Conservation (phyloP, 1,140 invertebrate genomes). For the Pissodes strobi region DNA sequence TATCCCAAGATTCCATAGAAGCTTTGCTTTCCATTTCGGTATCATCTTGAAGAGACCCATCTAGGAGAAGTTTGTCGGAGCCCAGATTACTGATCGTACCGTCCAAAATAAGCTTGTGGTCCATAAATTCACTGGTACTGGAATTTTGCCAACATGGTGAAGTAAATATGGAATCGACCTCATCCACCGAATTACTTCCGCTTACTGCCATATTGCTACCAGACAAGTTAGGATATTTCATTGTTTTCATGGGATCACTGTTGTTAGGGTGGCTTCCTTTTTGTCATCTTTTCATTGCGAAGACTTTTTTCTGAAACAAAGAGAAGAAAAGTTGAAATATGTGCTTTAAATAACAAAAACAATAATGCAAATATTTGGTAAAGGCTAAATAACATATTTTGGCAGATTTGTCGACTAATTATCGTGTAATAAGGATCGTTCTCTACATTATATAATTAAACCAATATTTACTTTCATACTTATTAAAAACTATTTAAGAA, state of each 20-base stretch:
- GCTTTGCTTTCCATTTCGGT: slow-evolving; percentile 58
- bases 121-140: slow-evolving; percentile 49
- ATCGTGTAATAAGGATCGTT: too few species aligned
- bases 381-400: too few species aligned
- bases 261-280: slow-evolving; percentile 20
- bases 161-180: slow-evolving; percentile 54
- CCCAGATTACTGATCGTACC: slow-evolving; percentile 48
- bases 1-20: slow-evolving; percentile 66
- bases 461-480: too few species aligned
- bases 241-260: slow-evolving; percentile 50
- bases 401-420: too few species aligned
- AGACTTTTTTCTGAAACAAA: slow-evolving; percentile 22
- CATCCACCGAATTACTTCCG: slow-evolving; percentile 54
- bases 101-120: slow-evolving; percentile 51
- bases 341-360: too few species aligned
- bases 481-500: too few species aligned
- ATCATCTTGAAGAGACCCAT: slow-evolving; percentile 56
- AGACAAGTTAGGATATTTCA: slow-evolving; percentile 56
- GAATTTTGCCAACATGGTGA: slow-evolving; percentile 54
- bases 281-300: slow-evolving; percentile 33
- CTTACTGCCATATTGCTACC: slow-evolving; percentile 55
- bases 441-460: too few species aligned
- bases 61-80: slow-evolving; percentile 58
- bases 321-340: too few species aligned
- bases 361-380: too few species aligned